Evolutionary conservation across 2,113 vertebrate species (phyloP).

Genomic region (Mesoclemmys tuberculata): DNA sequence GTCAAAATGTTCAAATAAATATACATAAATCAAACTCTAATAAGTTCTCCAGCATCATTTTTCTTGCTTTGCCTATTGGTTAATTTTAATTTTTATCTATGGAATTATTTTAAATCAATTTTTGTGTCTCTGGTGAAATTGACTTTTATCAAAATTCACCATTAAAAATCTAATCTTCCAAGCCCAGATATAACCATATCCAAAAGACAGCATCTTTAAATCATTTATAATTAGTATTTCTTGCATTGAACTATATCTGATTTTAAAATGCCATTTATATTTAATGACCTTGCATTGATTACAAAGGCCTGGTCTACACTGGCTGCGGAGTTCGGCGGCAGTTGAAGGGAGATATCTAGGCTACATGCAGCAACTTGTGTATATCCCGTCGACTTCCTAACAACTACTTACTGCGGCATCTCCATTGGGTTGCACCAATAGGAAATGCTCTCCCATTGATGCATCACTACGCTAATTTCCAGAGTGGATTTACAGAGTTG

Average conservation of each 20-base stretch:
- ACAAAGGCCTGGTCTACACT: neutral
- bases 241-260: fast-evolving
- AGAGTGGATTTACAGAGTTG: too few relatives aligned
- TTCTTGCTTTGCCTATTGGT: neutral
- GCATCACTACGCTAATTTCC: too few relatives aligned
- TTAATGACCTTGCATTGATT: neutral
- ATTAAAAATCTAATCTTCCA: neutral
- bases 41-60: neutral
- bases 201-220: neutral
- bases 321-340: too few relatives aligned
- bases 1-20: neutral
- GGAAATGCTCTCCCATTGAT: too few relatives aligned
- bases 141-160: too few relatives aligned
- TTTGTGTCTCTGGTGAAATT: too few relatives aligned
- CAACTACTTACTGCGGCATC: too few relatives aligned
- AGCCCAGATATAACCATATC: neutral
- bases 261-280: neutral
- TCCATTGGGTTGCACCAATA: too few relatives aligned
- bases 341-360: too few relatives aligned
- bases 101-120: neutral
- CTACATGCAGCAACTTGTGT: too few relatives aligned
- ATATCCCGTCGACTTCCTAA: too few relatives aligned
- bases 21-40: neutral
- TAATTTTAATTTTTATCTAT: neutral
- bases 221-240: neutral